Base-by-base conservation (phyloP, 2,113 vertebrate genomes). In the Corydoras sp. region DNA sequence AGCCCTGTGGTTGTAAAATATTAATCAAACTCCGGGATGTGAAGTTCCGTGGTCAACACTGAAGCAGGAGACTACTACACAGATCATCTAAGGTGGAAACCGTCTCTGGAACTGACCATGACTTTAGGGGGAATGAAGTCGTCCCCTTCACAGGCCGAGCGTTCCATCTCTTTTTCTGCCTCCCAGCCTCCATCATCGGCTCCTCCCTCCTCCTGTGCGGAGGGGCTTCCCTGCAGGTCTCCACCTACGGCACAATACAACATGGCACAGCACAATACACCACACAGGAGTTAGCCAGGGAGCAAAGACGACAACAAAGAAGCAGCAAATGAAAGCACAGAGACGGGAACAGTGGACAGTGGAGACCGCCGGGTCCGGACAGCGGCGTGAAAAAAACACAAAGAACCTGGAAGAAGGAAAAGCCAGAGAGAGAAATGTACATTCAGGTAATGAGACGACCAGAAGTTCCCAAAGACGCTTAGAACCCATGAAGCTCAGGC, bases 111-210 rank as follows among this genome's bases (percentile, higher is more conserved):
- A 43, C 90, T 90, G 79, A 98, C 97, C 94, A 99, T 98, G 82
- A 99, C 93, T 86, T 99, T 98, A 75, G 97, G 97, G 15, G 97
- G 95, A 67, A 97, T 66, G 76, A 99, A 99, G 81, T 97, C 95
- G 11, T 95, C 95, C 0, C 93, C 90, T 0, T 94, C 91, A 58
- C 94, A 97, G 0, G 95, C 94, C 67, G 90, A 82, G 5, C 91
- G 87, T 88, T 99, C 97, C 85, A 93, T 85, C 79, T 95, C 92
- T 76, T 88, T 92, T 88, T 99, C 97, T 2, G 94, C 88, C 83
- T 98, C 95, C 97, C 97, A 99, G 85, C 92, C 94, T 79, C 92
- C 61, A 68, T 97, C 93, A 0, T 92, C 89, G 0, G 91, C 76
- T 4, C 81, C 90, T 55, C 90, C 91, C 14, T 97, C 95, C 1